phyloP scores from a whole-genome alignment of 2,113 vertebrate species.

The Festucalex cinctus region DNA sequence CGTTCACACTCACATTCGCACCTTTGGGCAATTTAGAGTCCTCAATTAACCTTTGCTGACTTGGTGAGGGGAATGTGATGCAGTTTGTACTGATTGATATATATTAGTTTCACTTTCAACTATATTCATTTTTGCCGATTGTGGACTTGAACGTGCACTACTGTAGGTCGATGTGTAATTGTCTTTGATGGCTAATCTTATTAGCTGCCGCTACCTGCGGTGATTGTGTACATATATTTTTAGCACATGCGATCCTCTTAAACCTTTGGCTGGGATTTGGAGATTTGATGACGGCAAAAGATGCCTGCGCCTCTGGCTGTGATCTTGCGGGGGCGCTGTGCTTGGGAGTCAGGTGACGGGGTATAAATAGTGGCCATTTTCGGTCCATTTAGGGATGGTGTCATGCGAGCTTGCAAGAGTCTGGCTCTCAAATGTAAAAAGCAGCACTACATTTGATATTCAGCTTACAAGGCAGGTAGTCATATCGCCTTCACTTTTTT shows the following conservation, averaged over 20 bases:
- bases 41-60: neutral
- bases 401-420: neutral
- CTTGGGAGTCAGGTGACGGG: neutral
- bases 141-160: neutral
- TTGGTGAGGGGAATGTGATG: neutral
- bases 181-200: slow-evolving; percentile 57
- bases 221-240: slow-evolving; percentile 41
- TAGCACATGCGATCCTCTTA: slow-evolving; percentile 70
- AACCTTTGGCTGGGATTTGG: slow-evolving; percentile 47
- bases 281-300: slow-evolving; percentile 2
- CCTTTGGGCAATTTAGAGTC: neutral
- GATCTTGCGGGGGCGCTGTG: slow-evolving; percentile 7
- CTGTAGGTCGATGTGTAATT: neutral
- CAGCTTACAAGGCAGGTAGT: neutral
- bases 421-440: neutral
- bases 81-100: neutral
- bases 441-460: neutral
- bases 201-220: slow-evolving; percentile 49
- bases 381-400: neutral
- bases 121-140: neutral
- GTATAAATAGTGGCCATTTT: neutral
- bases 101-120: neutral
- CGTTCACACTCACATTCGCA: no score
- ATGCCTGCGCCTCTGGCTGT: neutral
- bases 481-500: neutral